phyloP scores from a whole-genome alignment of 2,113 vertebrate genomes.

The Nansenia antarctica region DNA sequence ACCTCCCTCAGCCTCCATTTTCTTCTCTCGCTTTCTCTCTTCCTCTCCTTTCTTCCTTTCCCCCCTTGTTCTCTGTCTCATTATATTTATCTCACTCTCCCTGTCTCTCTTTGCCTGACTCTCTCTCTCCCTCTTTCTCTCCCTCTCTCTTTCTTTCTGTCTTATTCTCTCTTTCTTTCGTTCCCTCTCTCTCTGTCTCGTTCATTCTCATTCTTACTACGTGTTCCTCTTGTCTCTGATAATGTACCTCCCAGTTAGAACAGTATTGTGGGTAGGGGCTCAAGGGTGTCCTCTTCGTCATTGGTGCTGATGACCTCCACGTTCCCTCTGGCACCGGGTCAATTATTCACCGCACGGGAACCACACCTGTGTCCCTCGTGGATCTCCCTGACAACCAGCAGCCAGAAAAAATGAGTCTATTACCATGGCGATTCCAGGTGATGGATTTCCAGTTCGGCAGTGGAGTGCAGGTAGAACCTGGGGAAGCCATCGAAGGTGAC shows the following conservation, averaged over 20 bases:
- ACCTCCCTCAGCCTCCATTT: background rate
- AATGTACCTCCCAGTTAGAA: conserved; percentile 24
- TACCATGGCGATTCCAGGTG: conserved; percentile 71
- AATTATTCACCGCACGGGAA: conserved; percentile 75
- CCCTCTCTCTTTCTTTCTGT: conserved; percentile 32
- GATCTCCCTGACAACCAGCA: conserved; percentile 61
- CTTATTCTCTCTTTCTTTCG: too few species aligned
- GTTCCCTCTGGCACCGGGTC: conserved; percentile 71
- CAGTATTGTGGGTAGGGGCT: conserved; percentile 26
- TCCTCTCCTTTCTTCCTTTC: background rate
- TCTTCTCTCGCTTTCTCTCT: background rate
- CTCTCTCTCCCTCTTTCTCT: conserved; percentile 5
- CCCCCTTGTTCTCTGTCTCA: background rate
- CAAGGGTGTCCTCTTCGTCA: conserved; percentile 69
- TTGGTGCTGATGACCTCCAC: conserved; percentile 64
- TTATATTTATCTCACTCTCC: conserved; percentile 5
- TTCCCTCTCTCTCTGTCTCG: conserved; percentile 22
- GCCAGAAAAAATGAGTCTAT: conserved; percentile 70
- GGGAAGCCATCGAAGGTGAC: conserved; percentile 71
- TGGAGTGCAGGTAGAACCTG: conserved; percentile 66
- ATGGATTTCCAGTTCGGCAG: conserved; percentile 72
- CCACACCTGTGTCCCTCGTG: conserved; percentile 75
- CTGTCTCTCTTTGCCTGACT: background rate
- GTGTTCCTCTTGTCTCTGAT: background rate
- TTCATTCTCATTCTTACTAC: too few species aligned